Evolutionary conservation across 1,140 invertebrate species (phyloP).

Genomic region (Achroia grisella): DNA sequence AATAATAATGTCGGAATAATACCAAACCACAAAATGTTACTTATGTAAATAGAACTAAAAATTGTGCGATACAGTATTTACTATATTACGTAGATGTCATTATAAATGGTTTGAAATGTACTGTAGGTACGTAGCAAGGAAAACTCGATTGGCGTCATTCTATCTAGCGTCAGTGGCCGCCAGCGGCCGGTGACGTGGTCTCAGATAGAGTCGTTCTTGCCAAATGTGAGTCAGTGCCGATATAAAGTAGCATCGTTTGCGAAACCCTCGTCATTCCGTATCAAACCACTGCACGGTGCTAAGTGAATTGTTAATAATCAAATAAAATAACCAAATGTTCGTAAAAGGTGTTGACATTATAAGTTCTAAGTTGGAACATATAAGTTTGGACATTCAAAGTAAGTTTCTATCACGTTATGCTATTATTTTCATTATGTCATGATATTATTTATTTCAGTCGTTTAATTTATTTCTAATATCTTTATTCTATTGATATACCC

Average conservation of each 20-base stretch:
- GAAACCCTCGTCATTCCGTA: conserved; percentile 31
- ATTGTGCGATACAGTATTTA: too few relatives aligned
- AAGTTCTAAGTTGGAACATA: conserved; percentile 43
- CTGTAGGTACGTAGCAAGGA: conserved; percentile 6
- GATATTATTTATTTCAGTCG: too few relatives aligned
- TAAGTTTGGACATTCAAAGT: conserved; percentile 45
- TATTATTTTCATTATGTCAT: too few relatives aligned
- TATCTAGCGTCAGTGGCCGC: conserved; percentile 40
- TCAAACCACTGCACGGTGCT: conserved; percentile 17
- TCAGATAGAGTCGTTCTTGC: conserved; percentile 36
- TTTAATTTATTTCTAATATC: too few relatives aligned
- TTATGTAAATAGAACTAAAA: too few relatives aligned
- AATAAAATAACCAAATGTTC: conserved; percentile 37
- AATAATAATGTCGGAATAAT: too few relatives aligned
- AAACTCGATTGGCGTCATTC: conserved; percentile 38
- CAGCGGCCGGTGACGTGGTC: conserved; percentile 32
- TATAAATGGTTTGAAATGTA: background rate
- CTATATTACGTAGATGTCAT: too few relatives aligned
- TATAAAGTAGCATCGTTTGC: conserved; percentile 42
- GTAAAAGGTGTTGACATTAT: conserved; percentile 52
- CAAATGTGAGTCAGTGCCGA: conserved; percentile 56
- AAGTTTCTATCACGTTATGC: conserved; percentile 16
- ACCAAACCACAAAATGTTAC: too few relatives aligned
- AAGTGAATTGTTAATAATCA: conserved; percentile 10
- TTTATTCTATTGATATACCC: too few relatives aligned